Conservation (phyloP, 23 tunicate genomes). For the Ascidia mentula region DNA sequence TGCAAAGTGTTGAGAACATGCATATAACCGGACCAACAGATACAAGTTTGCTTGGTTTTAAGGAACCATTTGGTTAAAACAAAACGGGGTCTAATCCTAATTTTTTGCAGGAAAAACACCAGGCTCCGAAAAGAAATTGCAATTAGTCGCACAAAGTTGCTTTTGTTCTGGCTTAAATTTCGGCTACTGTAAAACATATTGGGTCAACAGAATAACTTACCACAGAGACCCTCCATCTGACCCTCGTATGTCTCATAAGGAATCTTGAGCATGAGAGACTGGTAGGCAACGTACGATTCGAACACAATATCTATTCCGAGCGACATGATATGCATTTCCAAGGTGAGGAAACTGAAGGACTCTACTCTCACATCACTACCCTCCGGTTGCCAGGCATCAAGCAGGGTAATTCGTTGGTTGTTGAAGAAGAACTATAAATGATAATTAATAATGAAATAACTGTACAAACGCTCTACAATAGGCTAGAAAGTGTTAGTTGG, state of each 20-base stretch:
- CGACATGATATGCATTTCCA: constrained; percentile 13
- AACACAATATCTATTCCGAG: constrained; percentile 34
- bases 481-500: too few relatives aligned
- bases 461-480: background rate
- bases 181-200: too few relatives aligned
- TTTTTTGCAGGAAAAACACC: too few relatives aligned
- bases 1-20: too few relatives aligned
- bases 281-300: constrained; percentile 29
- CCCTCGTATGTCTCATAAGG: constrained; percentile 54
- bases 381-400: constrained; percentile 33
- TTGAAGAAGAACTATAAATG: constrained; percentile 26
- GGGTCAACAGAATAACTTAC: too few relatives aligned
- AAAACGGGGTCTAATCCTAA: too few relatives aligned
- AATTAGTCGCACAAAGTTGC: too few relatives aligned
- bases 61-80: too few relatives aligned
- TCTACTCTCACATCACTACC: constrained; percentile 35
- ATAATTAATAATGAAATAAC: background rate
- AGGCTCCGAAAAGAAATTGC: too few relatives aligned
- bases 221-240: constrained; percentile 50
- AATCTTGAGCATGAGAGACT: constrained; percentile 35
- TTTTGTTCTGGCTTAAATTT: too few relatives aligned
- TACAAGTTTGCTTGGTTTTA: too few relatives aligned
- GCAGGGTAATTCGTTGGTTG: constrained; percentile 7
- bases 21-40: too few relatives aligned
- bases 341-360: constrained; percentile 32